phyloP scores from a whole-genome alignment of 2,888 invertebrate species.

The Stenoptilia bipunctidactyla region DNA sequence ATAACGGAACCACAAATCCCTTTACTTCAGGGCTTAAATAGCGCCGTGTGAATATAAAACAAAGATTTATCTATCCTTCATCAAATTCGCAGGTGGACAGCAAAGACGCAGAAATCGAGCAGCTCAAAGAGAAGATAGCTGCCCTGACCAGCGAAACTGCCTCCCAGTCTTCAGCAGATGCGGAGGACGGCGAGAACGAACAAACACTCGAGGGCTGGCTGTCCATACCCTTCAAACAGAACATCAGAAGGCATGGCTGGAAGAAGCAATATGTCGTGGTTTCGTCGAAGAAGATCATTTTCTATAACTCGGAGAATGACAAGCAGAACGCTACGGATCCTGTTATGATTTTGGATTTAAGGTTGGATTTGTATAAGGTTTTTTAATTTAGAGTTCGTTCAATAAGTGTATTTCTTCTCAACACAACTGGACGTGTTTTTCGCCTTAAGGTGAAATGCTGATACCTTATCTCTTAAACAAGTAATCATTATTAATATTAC shows the following conservation, averaged over 20 bases:
- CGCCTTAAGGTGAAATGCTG: too few species aligned
- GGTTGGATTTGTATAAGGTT: slow-evolving; percentile 69
- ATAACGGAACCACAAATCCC: too few species aligned
- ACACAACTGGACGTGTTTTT: too few species aligned
- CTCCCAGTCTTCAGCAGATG: slow-evolving; percentile 91
- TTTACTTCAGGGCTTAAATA: too few species aligned
- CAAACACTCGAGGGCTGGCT: slow-evolving; percentile 95
- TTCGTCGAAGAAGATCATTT: slow-evolving; percentile 95
- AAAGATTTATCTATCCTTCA: too few species aligned
- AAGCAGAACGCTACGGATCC: slow-evolving; percentile 96
- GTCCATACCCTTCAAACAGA: slow-evolving; percentile 94
- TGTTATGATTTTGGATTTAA: slow-evolving; percentile 94
- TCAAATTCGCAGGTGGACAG: slow-evolving; percentile 82
- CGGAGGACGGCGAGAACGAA: slow-evolving; percentile 84
- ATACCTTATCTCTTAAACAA: too few species aligned
- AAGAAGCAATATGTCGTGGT: slow-evolving; percentile 97
- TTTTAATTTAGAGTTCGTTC: not conserved
- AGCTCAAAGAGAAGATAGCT: slow-evolving; percentile 87
- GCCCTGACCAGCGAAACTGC: slow-evolving; percentile 88
- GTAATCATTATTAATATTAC: too few species aligned
- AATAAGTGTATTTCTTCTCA: too few species aligned
- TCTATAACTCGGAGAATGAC: slow-evolving; percentile 95
- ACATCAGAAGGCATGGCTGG: slow-evolving; percentile 96
- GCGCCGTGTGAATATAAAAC: too few species aligned
- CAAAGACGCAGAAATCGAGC: slow-evolving; percentile 96